These are phyloP conservation scores for Petaurus breviceps DNA, from an alignment of 2,113 vertebrate species.

Conservation along the genomic window DNA sequence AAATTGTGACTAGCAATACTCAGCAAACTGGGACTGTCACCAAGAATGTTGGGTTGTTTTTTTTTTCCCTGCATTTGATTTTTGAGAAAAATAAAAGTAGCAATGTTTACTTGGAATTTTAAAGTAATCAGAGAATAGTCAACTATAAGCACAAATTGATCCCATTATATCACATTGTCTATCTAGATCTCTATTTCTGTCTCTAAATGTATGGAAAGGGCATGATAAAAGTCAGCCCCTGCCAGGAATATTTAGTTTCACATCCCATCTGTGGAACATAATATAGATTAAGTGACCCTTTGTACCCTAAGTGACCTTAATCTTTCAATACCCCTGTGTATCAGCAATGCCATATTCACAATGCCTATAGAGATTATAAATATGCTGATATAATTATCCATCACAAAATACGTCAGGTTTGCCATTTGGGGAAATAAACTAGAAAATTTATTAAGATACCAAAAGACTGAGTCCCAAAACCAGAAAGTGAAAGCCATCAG, in stretches of 20 bases:
- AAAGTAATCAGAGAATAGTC: background rate
- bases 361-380: too few species aligned
- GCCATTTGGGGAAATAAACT: too few species aligned
- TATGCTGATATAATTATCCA: too few species aligned
- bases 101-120: background rate
- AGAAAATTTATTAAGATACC: too few species aligned
- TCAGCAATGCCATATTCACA: too few species aligned
- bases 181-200: background rate
- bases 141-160: background rate
- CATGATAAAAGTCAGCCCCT: background rate
- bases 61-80: background rate
- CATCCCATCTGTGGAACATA: background rate
- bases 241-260: background rate
- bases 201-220: background rate
- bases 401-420: too few species aligned
- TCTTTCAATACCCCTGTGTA: background rate
- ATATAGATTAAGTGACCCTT: background rate
- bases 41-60: background rate
- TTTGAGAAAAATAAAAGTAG: background rate
- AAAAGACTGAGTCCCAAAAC: too few species aligned
- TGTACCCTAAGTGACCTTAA: background rate
- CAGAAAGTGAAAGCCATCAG: too few species aligned
- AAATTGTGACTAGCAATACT: background rate
- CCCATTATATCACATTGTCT: background rate
- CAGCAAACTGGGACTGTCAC: background rate